Percentiles rank a stretch among this genome's conserved stretches.
phyloP scores from a whole-genome alignment of 2,888 invertebrate genomes.

The Bursaphelenchus okinawaensis region DNA sequence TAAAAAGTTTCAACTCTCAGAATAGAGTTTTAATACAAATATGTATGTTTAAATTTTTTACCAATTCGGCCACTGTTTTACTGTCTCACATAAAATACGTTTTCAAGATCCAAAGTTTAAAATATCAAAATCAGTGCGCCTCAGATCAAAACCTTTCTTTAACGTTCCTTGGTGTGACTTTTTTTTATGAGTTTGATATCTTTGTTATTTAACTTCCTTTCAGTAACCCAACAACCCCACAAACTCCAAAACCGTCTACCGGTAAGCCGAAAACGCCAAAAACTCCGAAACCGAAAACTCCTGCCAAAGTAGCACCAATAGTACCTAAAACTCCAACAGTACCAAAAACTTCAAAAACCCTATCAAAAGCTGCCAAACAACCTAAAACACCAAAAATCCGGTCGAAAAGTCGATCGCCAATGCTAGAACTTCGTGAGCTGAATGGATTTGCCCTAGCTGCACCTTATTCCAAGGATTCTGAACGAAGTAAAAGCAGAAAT shows the following conservation, averaged over 20 bases:
- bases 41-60: too few species aligned
- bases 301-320: too few species aligned
- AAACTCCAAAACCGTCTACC: neutral
- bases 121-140: too few species aligned
- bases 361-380: conserved; percentile 2
- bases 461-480: neutral
- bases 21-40: too few species aligned
- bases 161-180: too few species aligned
- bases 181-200: too few species aligned
- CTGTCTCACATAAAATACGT: too few species aligned
- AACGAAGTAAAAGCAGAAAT: conserved; percentile 3
- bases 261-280: neutral
- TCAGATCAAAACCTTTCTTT: too few species aligned
- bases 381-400: neutral
- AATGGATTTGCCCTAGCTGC: conserved; percentile 8
- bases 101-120: too few species aligned
- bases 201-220: neutral
- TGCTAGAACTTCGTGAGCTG: neutral
- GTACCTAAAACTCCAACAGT: neutral
- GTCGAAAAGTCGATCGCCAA: conserved; percentile 4
- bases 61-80: too few species aligned
- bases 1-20: too few species aligned
- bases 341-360: conserved; percentile 6
- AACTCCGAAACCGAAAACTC: neutral
- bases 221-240: neutral